Base-by-base conservation (phyloP, 2,113 vertebrate genomes). In the Ictalurus furcatus region DNA sequence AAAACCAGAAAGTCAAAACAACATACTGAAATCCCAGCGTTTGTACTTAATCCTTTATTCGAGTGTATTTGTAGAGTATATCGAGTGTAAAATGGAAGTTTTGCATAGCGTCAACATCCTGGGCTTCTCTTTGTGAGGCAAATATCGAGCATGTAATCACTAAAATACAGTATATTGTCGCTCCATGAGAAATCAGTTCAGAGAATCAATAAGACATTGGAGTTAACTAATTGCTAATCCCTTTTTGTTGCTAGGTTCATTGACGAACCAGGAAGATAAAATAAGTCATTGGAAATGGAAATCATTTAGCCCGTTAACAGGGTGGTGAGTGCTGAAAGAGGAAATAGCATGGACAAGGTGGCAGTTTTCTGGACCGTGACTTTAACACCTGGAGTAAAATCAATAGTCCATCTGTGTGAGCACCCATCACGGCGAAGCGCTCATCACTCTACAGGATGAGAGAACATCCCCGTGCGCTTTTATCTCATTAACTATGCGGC, bases 181-280 rank as follows among this genome's bases (percentile, higher is more conserved):
- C 94, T 94, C 92, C 89, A 93, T 94, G 93, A 92, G 89, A 93
- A 91, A 91, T 90, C 90, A 92, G 88, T 93, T 93, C 93, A 92
- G 92, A 6, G n/a, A 93, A 95, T 95, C 95, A 93, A 95, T 94
- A 94, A 87, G 88, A 91, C 91, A 92, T 90, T 93, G 63, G 40
- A 85, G 85, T 85, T 94, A 94, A 91, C 78, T 65, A 89, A 84
- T 52, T 12, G 58, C 63, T 48, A 48, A 48, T 48, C 11, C 16
- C 73, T 52, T 96, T 96, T 94, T 90, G 93, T 95, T 94, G 94
- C 94, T 92, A 92, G 91, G 25, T 94, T 93, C 92, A 19, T 92
- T 93, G 91, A 90, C 89, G 59, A 87, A 90, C 28, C 54, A 23
- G 37, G 25, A 65, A 73, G 54, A 48, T 82, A 76, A 65, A 76